Evolutionary conservation across 2,888 invertebrate species (phyloP), one percentile per base, ranked within the genome.

Genomic region (Oasisia sp.): DNA sequence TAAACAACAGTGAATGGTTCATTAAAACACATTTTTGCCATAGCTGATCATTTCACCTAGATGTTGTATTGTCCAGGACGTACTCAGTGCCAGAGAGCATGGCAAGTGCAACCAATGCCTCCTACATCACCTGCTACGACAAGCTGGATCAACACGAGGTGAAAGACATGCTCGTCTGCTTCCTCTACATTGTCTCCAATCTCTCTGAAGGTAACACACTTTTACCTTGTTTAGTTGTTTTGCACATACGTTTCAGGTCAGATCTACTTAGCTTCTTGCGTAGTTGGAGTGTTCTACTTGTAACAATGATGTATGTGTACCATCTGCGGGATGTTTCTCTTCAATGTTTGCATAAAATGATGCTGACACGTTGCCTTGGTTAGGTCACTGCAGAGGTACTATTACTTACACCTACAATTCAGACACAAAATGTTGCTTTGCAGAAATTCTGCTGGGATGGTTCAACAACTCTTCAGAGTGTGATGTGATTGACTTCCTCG

Each of bases 181-280:
- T 99, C 93, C 97, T 99, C 93, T 99, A 98, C 96, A 98, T 99
- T 92, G 97, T 99, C 93, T 99, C 98, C 96, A 98, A 99, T 96
- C 96, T 99, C 94, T 98, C 98, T 90, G 98, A 99, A 96, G 96
- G 96, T 96, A 93, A 74, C 27, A 19, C 27, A 27, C 74, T 74
- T 58, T 27, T 7, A 27, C 14, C 19, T 27, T 90, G 90, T 90
- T 38, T 90, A 90, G 32, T 32, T 38, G 8, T 90, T 32, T 0
- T 14, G 32, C 27, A 32, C 19, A 90, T 90, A 19, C 19, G 7
- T 90, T 90, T 90, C 7, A 3, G n/a, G 32, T 90, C 12, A 5
- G 32, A 32, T 32, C 32, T 32, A 32, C 32, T 90, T 90, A 90
- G 14, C 32, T 19, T 50, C 50, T 50, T 50, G 38, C 38, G 4